Base-by-base conservation (phyloP, 2,888 invertebrate species). In the Chrysomela aeneicollis region DNA sequence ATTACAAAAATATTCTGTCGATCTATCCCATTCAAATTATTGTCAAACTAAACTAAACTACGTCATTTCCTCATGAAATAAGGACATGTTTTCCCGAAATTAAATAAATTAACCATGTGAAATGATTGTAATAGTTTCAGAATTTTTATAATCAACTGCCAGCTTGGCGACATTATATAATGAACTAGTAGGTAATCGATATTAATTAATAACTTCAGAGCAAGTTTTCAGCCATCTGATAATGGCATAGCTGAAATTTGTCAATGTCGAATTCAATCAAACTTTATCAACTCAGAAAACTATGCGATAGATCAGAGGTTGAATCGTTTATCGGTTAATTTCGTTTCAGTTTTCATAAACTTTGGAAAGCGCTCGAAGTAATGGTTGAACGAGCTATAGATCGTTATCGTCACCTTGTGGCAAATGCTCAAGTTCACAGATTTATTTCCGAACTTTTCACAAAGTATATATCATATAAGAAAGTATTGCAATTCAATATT, bases 321-420 rank as follows among this genome's bases (percentile, higher is more conserved):
- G 30, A 57, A 46, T 47, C 57, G 57, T 57, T 57, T 57, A 57
- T 57, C 47, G 49, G 54, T 54, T 62, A 62, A 62, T 59, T 57
- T 55, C 15, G 62, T 66, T 42, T 66, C 58, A 59, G 59, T 66
- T 59, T 55, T 53, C 59, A 59, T 62, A 59, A 63, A 67, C 30
- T 63, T 63, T 61, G n/a, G 57, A 54, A 67, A 63, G 59, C 54
- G 53, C 60, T 66, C 58, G 21, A 59, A 59, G 58, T 61, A 63
- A 67, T 64, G 58, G 62, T 63, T 37, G 55, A 47, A 51, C 52
- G 59, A 35, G 62, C 17, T 76, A 73, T 75, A 74, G 77, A 78
- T 79, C 76, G 76, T 78, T 79, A 77, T 76, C 76, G 77, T 77
- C 77, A 75, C 73, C 74, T 74, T 71, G 70, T 71, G 75, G 76